Evolutionary conservation across 1,140 invertebrate genomes (phyloP).

Genomic region (Glossosoma conforme): DNA sequence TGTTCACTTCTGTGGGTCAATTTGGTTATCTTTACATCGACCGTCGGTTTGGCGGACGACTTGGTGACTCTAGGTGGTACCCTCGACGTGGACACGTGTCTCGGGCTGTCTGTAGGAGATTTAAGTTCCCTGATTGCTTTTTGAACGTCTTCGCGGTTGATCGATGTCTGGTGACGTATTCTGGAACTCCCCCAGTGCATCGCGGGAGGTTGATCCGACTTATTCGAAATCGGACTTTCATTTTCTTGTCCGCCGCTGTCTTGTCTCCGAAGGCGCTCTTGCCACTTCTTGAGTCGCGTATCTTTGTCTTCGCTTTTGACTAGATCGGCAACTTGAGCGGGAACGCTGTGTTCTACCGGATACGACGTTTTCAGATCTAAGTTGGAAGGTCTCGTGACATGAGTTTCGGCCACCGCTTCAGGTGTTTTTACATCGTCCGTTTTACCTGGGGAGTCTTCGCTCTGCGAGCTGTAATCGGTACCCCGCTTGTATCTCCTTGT

Average conservation of each 20-base stretch:
- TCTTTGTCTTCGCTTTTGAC: conserved; percentile 53
- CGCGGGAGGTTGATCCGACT: conserved; percentile 20
- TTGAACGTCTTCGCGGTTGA: conserved; percentile 59
- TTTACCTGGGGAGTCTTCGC: conserved; percentile 49
- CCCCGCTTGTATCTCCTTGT: conserved; percentile 76
- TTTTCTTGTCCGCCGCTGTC: conserved; percentile 18
- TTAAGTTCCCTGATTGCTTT: conserved; percentile 57
- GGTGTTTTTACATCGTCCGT: conserved; percentile 39
- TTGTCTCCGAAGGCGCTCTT: conserved; percentile 54
- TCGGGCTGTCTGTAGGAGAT: conserved; percentile 52
- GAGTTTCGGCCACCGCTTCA: conserved; percentile 51
- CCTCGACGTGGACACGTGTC: conserved; percentile 31
- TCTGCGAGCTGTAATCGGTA: conserved; percentile 56
- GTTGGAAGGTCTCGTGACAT: conserved; percentile 49
- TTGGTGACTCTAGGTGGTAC: conserved; percentile 9
- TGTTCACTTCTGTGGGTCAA: conserved; percentile 50
- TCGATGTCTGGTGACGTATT: conserved; percentile 52
- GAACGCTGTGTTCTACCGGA: conserved; percentile 34
- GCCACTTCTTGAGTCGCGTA: conserved; percentile 57
- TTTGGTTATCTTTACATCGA: conserved; percentile 38
- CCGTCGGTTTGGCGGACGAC: conserved; percentile 32
- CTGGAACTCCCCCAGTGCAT: conserved; percentile 28
- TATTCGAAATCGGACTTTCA: conserved; percentile 7
- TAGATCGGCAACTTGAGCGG: conserved; percentile 1
- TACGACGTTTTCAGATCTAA: conserved; percentile 47